A percentile compares a stretch with the other conserved stretches of the same genome.
These are phyloP conservation scores for Neoaliturus tenellus DNA, from an alignment of 2,888 invertebrate genomes.

Conservation along the genomic window DNA sequence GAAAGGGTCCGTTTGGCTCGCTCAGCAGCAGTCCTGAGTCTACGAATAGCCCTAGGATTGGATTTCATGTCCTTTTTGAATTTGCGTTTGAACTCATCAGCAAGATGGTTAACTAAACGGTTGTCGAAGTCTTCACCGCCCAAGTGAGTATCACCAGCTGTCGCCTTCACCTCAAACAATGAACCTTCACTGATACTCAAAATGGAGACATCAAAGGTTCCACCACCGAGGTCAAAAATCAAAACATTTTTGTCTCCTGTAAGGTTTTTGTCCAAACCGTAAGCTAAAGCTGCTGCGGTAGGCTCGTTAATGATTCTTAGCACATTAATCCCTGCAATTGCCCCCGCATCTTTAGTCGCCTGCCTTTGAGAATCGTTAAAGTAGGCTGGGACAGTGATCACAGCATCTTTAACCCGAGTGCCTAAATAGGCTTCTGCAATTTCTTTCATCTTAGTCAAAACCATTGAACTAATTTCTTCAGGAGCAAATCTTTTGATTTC, in stretches of 20 bases:
- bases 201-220: constrained; percentile 88
- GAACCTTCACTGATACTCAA: constrained; percentile 80
- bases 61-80: constrained; percentile 73
- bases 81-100: constrained; percentile 76
- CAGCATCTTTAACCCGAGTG: constrained; percentile 79
- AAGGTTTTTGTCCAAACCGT: constrained; percentile 77
- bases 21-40: constrained; percentile 75
- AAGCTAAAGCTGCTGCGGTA: constrained; percentile 89
- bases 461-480: constrained; percentile 73
- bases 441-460: constrained; percentile 68
- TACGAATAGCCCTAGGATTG: constrained; percentile 73
- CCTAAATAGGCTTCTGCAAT: constrained; percentile 81
- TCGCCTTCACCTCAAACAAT: constrained; percentile 82
- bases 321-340: constrained; percentile 90
- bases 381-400: constrained; percentile 89
- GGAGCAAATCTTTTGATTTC: constrained; percentile 80
- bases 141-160: constrained; percentile 90
- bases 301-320: constrained; percentile 75
- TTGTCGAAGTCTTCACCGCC: constrained; percentile 82
- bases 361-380: constrained; percentile 72
- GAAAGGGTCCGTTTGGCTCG: constrained; percentile 75
- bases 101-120: constrained; percentile 77
- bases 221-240: neutral
- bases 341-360: constrained; percentile 92
- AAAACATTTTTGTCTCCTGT: constrained; percentile 75